Evolutionary conservation across 1,140 invertebrate species (phyloP), one percentile per base, ranked within the genome.

Genomic region (Alviniconcha marisindica): DNA sequence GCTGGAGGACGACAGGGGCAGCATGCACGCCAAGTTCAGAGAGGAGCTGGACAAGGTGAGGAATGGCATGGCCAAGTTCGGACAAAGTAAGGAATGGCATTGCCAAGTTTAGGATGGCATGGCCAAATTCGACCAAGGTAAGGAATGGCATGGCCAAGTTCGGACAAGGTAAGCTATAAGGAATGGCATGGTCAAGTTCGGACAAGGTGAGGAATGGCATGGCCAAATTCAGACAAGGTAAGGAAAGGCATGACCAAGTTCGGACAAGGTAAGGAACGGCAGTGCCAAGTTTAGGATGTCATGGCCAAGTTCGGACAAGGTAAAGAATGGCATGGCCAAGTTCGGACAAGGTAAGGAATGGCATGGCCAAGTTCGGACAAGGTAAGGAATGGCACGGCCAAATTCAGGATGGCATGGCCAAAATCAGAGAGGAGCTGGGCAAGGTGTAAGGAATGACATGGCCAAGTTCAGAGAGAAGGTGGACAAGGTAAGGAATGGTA

Each of bases 31-130:
- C 24, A 87, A 85, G 71, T 89, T 91, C 73, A 85, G 79, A 66
- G 87, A 89, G 28, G 89, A 91, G 40, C 82, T 91, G 38, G 89
- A 91, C 44, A 86, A 88, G 66, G 90, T 80, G 73, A 71, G 28
- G 28, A 31, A 12, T 48, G 44, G 18, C 10, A n/a, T 14, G 15
- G 10, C n/a, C 24, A 60, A n/a, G 10, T 60, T 24, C 10, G n/a
- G 24, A 60, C n/a, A n/a, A 4, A 24, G n/a, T 60, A n/a, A 14
- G 44, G 44, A 24, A 10, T 60, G 10, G 10, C 7, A 51, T 51
- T 12, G 21, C 21, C 7, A 12, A 21, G 21, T 12, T 51, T 12
- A 51, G 7, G 21, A 12, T 12, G 48, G 21, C 48, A n/a, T n/a
- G n/a, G n/a, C n/a, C n/a, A n/a, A n/a, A n/a, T n/a, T n/a, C n/a